Evolutionary conservation across 2,888 invertebrate species (phyloP).

Genomic region (Dryocosmus kuriphilus): DNA sequence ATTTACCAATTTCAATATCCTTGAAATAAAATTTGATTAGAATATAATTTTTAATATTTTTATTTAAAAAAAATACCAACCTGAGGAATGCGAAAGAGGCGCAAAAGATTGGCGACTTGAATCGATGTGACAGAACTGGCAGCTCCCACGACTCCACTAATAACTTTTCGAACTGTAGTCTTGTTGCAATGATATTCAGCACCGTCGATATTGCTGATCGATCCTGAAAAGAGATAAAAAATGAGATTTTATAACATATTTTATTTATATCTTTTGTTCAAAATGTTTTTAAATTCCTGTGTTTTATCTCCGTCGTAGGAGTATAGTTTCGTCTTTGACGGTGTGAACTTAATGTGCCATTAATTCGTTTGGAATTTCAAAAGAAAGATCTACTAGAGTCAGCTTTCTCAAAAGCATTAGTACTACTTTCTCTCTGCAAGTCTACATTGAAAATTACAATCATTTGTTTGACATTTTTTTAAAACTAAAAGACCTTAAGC

Average conservation of each 20-base stretch:
- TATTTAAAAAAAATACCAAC: slow-evolving; percentile 59
- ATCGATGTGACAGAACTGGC: slow-evolving; percentile 97
- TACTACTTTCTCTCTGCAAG: background rate
- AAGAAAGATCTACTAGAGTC: background rate
- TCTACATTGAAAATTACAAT: slow-evolving; percentile 11
- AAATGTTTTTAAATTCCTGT: background rate
- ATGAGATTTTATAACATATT: background rate
- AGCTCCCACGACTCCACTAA: slow-evolving; percentile 92
- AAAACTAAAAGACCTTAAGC: background rate
- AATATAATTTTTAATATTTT: background rate
- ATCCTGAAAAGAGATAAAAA: slow-evolving; percentile 82
- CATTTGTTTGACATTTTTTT: background rate
- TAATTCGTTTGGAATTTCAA: background rate
- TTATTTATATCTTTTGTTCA: background rate
- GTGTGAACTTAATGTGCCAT: background rate
- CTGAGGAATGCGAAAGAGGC: slow-evolving; percentile 95
- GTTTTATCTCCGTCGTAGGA: background rate
- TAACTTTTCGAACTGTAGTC: slow-evolving; percentile 90
- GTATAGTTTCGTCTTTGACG: background rate
- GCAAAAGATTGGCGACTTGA: slow-evolving; percentile 94
- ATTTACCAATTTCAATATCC: no score
- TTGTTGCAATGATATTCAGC: slow-evolving; percentile 92
- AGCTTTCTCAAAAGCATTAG: background rate
- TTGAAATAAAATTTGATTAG: background rate
- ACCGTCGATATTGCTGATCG: slow-evolving; percentile 95